A percentile compares a stretch with the other conserved stretches of the same genome.
These are phyloP conservation scores for Otis tarda DNA, from an alignment of 2,113 vertebrate species.

Conservation along the genomic window DNA sequence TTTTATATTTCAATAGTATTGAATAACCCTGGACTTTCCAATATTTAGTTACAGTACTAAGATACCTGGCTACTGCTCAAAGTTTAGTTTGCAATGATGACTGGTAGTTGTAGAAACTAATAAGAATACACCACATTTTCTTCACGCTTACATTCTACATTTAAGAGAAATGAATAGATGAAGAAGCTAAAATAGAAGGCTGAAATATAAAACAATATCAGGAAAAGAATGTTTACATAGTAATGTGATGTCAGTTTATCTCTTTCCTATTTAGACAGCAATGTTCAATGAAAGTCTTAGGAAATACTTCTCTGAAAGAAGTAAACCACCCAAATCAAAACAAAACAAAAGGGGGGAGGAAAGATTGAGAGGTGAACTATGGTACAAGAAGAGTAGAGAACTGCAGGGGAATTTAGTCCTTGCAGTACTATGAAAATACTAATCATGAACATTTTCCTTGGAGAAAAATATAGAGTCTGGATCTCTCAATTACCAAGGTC, in stretches of 20 bases:
- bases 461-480: background rate
- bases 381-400: background rate
- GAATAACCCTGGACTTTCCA: background rate
- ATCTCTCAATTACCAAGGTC: background rate
- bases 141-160: background rate
- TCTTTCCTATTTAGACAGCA: background rate
- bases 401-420: background rate
- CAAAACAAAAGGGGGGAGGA: background rate
- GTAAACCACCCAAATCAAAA: background rate
- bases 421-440: background rate
- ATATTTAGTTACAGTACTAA: background rate
- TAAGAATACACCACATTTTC: background rate
- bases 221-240: background rate
- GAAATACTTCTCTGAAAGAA: background rate
- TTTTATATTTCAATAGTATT: background rate
- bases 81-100: background rate
- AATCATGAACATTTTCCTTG: background rate
- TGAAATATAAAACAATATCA: background rate
- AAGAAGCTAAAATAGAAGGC: background rate
- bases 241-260: background rate
- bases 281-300: background rate
- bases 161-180: background rate
- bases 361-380: background rate
- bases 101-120: background rate
- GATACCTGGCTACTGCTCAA: background rate